Percentiles rank a stretch among this genome's conserved stretches.
phyloP scores from a whole-genome alignment of 2,113 vertebrate species.

The western clawed frog (Xenopus tropicalis) region DNA sequence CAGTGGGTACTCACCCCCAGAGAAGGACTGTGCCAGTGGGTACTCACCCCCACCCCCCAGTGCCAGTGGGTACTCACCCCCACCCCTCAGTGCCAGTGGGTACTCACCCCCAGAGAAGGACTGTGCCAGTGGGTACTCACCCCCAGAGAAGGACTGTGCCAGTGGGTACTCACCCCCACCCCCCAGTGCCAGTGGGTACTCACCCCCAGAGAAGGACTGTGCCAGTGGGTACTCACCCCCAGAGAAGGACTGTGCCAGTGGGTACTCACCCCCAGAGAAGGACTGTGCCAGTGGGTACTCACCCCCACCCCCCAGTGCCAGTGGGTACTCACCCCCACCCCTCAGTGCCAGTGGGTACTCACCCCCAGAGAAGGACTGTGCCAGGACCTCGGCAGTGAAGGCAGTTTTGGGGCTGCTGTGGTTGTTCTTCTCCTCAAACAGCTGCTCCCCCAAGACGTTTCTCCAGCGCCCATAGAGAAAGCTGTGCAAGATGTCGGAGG shows the following conservation, averaged over 20 bases:
- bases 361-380: conserved; percentile 95
- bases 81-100: neutral
- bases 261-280: conserved; percentile 84
- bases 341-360: conserved; percentile 41
- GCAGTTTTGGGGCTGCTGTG: conserved; percentile 79
- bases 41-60: no score
- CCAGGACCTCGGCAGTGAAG: conserved; percentile 94
- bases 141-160: conserved; percentile 93
- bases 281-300: conserved; percentile 88
- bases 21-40: conserved; percentile 94
- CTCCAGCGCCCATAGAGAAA: conserved; percentile 96
- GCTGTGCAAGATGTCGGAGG: conserved; percentile 94
- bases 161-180: conserved; percentile 46
- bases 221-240: conserved; percentile 60
- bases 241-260: neutral
- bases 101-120: conserved; percentile 89
- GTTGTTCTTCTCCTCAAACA: conserved; percentile 78
- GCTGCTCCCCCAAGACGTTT: conserved; percentile 89
- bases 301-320: no score
- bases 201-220: conserved; percentile 93
- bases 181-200: conserved; percentile 35
- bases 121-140: conserved; percentile 81
- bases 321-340: neutral
- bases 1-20: conserved; percentile 74
- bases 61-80: neutral